Percentiles rank a stretch among this genome's conserved stretches.
Conservation (phyloP, 2,113 vertebrate genomes). For the Dipodomys ordii region DNA sequence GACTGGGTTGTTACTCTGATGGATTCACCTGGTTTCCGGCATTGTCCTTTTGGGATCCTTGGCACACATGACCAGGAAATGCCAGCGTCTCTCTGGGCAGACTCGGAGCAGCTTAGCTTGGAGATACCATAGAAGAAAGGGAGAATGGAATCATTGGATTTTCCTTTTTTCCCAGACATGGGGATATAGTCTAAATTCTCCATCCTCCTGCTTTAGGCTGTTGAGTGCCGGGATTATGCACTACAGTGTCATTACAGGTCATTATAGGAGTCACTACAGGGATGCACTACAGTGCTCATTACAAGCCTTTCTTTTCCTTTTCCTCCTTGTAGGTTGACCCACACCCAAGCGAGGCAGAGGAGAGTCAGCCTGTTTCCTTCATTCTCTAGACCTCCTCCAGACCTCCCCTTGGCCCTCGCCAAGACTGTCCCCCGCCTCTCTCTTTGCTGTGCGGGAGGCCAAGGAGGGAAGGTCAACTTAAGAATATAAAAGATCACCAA, state of each 20-base stretch:
- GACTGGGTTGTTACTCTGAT: background rate
- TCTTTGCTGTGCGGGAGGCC: slow-evolving; percentile 58
- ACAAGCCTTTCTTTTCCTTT: background rate
- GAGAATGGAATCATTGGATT: background rate
- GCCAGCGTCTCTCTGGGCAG: background rate
- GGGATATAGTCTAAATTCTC: too few relatives aligned
- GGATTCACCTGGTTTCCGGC: background rate
- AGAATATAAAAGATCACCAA: slow-evolving; percentile 10
- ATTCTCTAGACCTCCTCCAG: slow-evolving; percentile 79
- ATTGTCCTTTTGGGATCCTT: background rate
- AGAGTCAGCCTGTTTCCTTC: slow-evolving; percentile 83
- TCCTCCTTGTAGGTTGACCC: slow-evolving; percentile 86
- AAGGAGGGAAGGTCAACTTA: slow-evolving; percentile 53
- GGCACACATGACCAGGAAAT: background rate
- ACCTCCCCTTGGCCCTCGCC: slow-evolving; percentile 65
- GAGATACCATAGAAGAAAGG: background rate
- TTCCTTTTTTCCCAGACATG: too few relatives aligned
- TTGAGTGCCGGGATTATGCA: too few relatives aligned
- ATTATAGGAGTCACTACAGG: too few relatives aligned
- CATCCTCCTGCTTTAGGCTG: too few relatives aligned
- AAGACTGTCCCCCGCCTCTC: slow-evolving; percentile 54
- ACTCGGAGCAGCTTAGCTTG: background rate
- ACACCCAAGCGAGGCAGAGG: slow-evolving; percentile 85
- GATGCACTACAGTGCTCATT: background rate
- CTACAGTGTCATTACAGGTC: background rate